Evolutionary conservation across 2,888 invertebrate genomes (phyloP), one percentile per base, ranked within the genome.

Genomic region (Corythucha ciliata): DNA sequence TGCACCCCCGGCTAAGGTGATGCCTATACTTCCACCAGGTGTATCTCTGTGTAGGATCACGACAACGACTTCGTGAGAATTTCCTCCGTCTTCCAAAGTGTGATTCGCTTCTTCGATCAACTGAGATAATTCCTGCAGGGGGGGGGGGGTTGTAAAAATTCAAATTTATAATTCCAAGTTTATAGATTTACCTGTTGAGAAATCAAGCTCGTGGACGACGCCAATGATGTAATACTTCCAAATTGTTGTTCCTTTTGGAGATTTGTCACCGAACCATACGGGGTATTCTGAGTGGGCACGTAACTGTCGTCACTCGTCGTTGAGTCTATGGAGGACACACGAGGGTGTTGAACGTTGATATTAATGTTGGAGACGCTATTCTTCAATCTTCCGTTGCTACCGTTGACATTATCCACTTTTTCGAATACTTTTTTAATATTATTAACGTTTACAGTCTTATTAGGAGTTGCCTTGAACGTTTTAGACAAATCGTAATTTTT

Each of bases 1-100:
- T 16, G 81, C 79, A 46, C 91, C 91, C 53, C 91, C 91, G 46
- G 89, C 88, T 60, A 92, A 71, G 37, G 87, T 88, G 54, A 91
- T 82, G 36, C 91, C 91, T 54, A 91, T 81, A 63, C 84, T 86
- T 20, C 85, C 79, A 39, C 78, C 77, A 3, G 77, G 72, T 58
- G 76, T 74, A 63, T 83, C 82, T 52, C 81, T 73, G 63, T 79
- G 79, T 52, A 83, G 69, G 21, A 80, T 73, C 37, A 81, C 75
- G 26, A 81, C 80, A 56, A 76, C 71, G 5, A 79, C 75, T 58
- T 78, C 79, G 59, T 73, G 72, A 16, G 52, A 34, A 21, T 52
- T 49, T 2, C 58, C 59, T 10, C 56, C 55, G 65, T 80, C 74
- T 65, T 79, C 73, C 21, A 79, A 66, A n/a, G 76, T 76, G 55